Evolutionary conservation across 2,888 invertebrate genomes (phyloP).

Genomic region (Drosophila testacea): DNA sequence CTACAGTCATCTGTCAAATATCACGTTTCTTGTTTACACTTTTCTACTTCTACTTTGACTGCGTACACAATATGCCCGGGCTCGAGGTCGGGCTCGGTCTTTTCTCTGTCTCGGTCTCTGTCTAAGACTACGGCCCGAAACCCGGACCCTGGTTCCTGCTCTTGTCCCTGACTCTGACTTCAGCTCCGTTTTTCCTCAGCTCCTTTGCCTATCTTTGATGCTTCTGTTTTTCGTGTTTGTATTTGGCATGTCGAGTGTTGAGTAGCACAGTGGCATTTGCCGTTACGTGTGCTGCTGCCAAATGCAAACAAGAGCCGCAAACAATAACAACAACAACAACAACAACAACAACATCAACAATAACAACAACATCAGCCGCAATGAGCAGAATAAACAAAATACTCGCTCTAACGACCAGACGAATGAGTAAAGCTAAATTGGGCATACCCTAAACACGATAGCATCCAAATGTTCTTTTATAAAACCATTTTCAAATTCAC

Average conservation of each 20-base stretch:
- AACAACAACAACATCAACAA: conserved; percentile 12
- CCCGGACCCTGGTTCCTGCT: not conserved
- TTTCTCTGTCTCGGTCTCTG: not conserved
- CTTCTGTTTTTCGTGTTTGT: conserved; percentile 57
- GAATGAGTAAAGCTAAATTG: conserved; percentile 14
- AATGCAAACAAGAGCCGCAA: conserved; percentile 55
- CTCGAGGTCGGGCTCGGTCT: not conserved
- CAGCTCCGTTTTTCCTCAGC: not conserved
- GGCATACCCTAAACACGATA: conserved; percentile 13
- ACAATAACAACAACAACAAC: conserved; percentile 24
- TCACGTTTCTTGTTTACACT: conserved; percentile 80
- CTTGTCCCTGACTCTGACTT: not conserved
- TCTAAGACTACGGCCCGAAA: not conserved
- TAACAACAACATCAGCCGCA: conserved; percentile 4
- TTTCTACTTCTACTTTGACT: conserved; percentile 42
- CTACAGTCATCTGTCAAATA: conserved; percentile 80
- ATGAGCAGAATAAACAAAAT: conserved; percentile 32
- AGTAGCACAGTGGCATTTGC: conserved; percentile 60
- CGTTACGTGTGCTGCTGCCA: conserved; percentile 44
- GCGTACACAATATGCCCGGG: conserved; percentile 43
- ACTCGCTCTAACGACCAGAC: conserved; percentile 21
- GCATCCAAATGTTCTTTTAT: not conserved
- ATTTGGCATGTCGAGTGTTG: conserved; percentile 70
- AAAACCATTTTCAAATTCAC: not conserved
- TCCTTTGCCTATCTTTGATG: conserved; percentile 11